Evolutionary conservation across 2,888 invertebrate genomes (phyloP), one percentile per base, ranked within the genome.

Genomic region (Lasioglossum oenotherae): DNA sequence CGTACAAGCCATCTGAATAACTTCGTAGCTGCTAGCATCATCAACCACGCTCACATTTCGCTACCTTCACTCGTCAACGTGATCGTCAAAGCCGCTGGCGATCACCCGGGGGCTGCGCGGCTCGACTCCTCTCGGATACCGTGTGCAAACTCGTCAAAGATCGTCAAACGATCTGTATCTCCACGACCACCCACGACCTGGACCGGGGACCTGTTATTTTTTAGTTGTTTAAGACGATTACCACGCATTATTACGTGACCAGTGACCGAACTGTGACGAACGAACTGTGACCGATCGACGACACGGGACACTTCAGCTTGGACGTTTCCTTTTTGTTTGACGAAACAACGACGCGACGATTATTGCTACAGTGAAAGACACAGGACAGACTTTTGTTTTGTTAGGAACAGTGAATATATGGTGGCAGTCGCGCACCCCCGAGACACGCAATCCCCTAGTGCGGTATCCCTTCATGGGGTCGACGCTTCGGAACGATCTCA

Each of bases 1-100:
- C 97, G 84, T 96, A 97, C 95, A 94, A 95, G 81, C 95, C 95
- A 38, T 87, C 93, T 78, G 93, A 95, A 80, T 94, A 93, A 27
- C 92, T 69, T 76, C 23, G 74, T 76, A 64, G 49, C 10, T 23
- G 69, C 38, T 38, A 38, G 69, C 35, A 69, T 80, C 46, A 23
- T 19, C 41, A 27, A 31, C 74, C 49, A 79, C 46, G 57, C 49
- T 75, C 76, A 60, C 75, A 85, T 88, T 82, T 82, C 84, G 82
- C 88, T 86, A 89, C 87, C 84, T 84, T 89, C 86, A 85, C 78
- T 87, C 89, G 86, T 87, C 89, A 90, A 90, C 88, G 88, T 90
- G 90, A 84, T 87, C 85, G 87, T 38, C 72, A 53, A 71, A 74
- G 64, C 80, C 73, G 74, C 35, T 57, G 84, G 41, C 88, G 88